Base-by-base conservation (phyloP, 2,888 invertebrate species). In the Xestia xanthographa region DNA sequence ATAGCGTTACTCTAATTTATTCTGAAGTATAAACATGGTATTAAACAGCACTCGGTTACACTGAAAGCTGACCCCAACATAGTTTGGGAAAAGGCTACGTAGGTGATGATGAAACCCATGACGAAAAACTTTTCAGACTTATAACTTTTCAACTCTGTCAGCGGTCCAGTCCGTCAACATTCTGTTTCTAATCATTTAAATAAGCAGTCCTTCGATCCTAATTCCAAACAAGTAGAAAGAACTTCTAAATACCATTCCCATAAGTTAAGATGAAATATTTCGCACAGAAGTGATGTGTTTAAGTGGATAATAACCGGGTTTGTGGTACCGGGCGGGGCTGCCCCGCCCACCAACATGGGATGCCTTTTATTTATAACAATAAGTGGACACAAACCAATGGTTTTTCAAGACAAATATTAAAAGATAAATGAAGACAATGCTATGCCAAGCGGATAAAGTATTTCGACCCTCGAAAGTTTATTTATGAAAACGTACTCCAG, bases 231-330 rank as follows among this genome's bases (percentile, higher is more conserved):
- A 69, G 70, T n/a, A 81, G 26, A 77, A 58, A 79, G 29, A 48
- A 56, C 50, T 58, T 68, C 20, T 17, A 73, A 75, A 80, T 66
- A 38, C 67, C 50, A 56, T 71, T 74, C 65, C 65, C 74, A 75
- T 87, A 86, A 71, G 68, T 79, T 75, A 85, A 84, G 76, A 88
- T 87, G 78, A 88, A 88, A 90, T 91, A 91, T 93, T 91, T 91
- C 80, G 92, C 91, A 95, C 96, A 96, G 96, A 96, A 96, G 96
- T 96, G 95, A 94, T 95, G 91, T 90, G 85, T 91, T 86, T 96
- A 96, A 96, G 95, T 96, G 95, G 96, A 92, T 96, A 96, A 96
- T 95, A 92, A 93, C 91, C 89, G 92, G 95, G 93, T 91, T 91
- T 91, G 92, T 87, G 87, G 87, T 82, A 91, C 87, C 89, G 91